phyloP scores from a whole-genome alignment of 2,888 invertebrate genomes.

The Amblyteles armatorius region DNA sequence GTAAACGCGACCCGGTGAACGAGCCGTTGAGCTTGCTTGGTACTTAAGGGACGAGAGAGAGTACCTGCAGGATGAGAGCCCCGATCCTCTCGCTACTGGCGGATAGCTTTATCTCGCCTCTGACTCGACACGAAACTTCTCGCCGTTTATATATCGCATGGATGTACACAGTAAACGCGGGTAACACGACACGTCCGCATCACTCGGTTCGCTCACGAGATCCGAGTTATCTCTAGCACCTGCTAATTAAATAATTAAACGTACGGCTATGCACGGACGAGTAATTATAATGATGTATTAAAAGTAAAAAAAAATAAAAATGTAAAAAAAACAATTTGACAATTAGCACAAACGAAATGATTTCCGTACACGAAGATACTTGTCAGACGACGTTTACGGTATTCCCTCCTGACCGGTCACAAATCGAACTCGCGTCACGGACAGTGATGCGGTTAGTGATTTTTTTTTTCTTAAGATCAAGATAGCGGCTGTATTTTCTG shows the following conservation, averaged over 20 bases:
- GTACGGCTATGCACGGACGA: neutral
- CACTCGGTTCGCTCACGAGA: slow-evolving; percentile 4
- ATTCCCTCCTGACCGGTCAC: neutral
- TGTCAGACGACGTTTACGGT: no score
- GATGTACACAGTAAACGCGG: slow-evolving; percentile 42
- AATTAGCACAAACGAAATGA: neutral
- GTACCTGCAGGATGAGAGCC: slow-evolving; percentile 44
- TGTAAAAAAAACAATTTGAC: neutral
- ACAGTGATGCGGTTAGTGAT: neutral
- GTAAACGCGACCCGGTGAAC: slow-evolving; percentile 73
- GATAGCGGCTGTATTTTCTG: slow-evolving; percentile 34
- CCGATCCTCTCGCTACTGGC: slow-evolving; percentile 40
- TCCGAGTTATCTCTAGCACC: slow-evolving; percentile 37
- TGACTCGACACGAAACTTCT: slow-evolving; percentile 59
- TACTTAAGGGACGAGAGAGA: slow-evolving; percentile 60
- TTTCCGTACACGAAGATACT: no score
- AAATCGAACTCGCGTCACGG: neutral
- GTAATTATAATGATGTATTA: neutral
- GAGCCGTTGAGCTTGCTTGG: slow-evolving; percentile 67
- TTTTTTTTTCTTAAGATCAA: slow-evolving; percentile 3
- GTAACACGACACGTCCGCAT: slow-evolving; percentile 46
- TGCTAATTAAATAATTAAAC: slow-evolving; percentile 57
- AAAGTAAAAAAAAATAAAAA: neutral
- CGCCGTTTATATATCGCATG: slow-evolving; percentile 20
- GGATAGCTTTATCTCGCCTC: slow-evolving; percentile 64